phyloP scores from a whole-genome alignment of 2,888 invertebrate genomes.

The Pardosa pseudoannulata region DNA sequence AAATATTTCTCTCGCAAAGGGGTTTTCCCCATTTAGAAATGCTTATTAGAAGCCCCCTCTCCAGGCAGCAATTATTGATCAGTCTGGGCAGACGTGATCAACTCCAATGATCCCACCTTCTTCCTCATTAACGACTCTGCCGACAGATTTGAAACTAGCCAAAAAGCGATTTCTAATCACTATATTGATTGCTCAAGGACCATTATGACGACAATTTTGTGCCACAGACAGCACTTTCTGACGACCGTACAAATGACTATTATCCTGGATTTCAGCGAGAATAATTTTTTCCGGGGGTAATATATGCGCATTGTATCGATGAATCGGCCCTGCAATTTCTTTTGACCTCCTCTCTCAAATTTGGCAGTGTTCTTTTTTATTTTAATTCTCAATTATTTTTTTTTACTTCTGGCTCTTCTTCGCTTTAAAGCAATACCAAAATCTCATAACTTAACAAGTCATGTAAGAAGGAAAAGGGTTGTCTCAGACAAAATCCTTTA shows the following conservation, averaged over 20 bases:
- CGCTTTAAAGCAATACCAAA: too few species aligned
- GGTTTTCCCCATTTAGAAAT: too few species aligned
- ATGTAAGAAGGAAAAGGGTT: too few species aligned
- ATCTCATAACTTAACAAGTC: too few species aligned
- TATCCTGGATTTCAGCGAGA: background rate
- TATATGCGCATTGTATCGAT: background rate
- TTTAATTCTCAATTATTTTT: background rate
- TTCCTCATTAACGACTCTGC: slow-evolving; percentile 41
- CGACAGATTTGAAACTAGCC: slow-evolving; percentile 35
- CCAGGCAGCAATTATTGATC: background rate
- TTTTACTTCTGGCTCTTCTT: too few species aligned
- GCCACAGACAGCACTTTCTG: slow-evolving; percentile 42
- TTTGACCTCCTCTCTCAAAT: background rate
- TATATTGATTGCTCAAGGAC: slow-evolving; percentile 36
- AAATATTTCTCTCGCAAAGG: too few species aligned
- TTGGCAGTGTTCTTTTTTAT: background rate
- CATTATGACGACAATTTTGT: slow-evolving; percentile 35
- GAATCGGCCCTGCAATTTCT: background rate
- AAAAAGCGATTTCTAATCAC: slow-evolving; percentile 64
- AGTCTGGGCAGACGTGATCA: background rate
- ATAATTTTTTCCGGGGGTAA: background rate
- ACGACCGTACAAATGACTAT: background rate
- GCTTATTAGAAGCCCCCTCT: background rate
- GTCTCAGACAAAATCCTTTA: too few species aligned
- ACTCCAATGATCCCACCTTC: slow-evolving; percentile 28